phyloP scores from a whole-genome alignment of 1,140 invertebrate species.

The Oreohelix idahoensis region DNA sequence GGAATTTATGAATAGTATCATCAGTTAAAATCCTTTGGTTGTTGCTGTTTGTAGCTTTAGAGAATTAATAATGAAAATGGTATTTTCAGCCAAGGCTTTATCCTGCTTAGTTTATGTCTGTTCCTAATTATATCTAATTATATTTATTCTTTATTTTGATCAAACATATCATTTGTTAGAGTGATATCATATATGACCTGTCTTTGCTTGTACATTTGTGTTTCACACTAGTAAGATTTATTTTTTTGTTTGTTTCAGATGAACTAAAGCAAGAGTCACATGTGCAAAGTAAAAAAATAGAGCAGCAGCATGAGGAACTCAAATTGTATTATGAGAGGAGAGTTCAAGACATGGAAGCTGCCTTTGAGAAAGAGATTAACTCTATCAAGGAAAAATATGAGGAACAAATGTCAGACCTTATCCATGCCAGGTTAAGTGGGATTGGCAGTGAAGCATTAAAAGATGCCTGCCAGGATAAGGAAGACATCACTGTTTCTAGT shows the following conservation, averaged over 20 bases:
- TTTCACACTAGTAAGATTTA: too few relatives aligned
- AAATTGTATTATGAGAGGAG: constrained; percentile 55
- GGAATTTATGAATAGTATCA: too few relatives aligned
- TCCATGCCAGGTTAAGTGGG: constrained; percentile 24
- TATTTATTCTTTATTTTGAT: too few relatives aligned
- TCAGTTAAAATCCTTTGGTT: too few relatives aligned
- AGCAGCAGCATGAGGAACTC: constrained; percentile 42
- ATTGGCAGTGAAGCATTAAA: background rate
- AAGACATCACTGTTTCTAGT: background rate
- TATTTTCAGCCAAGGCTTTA: too few relatives aligned
- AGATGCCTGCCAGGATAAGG: background rate
- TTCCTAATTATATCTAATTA: too few relatives aligned
- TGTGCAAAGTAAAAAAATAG: background rate
- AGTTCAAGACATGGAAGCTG: constrained; percentile 50
- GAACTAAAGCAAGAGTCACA: background rate
- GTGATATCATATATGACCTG: too few relatives aligned
- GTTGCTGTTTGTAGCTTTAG: too few relatives aligned
- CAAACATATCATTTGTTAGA: too few relatives aligned
- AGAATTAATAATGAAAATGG: too few relatives aligned
- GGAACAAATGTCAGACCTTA: constrained; percentile 35
- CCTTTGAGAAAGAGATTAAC: constrained; percentile 48
- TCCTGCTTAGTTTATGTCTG: too few relatives aligned
- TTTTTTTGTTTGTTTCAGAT: constrained; percentile 11
- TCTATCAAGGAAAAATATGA: constrained; percentile 48
- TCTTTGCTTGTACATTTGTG: too few relatives aligned